Conservation (phyloP, 2,888 invertebrate species). For the Synergus laeviventris region DNA sequence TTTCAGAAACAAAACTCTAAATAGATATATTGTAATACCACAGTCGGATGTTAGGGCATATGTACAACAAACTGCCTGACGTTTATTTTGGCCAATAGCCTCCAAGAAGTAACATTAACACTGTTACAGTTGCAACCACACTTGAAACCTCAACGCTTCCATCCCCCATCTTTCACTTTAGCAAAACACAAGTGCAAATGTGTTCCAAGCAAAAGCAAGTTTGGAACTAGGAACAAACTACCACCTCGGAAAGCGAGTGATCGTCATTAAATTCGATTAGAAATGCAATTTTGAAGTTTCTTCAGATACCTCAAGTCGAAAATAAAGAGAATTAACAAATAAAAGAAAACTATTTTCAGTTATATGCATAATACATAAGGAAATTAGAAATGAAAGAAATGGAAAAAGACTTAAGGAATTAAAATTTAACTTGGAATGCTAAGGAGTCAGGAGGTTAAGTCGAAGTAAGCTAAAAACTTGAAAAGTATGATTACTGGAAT, state of each 20-base stretch:
- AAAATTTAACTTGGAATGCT: not conserved
- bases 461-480: not conserved
- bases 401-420: not conserved
- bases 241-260: not conserved
- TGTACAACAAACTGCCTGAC: not conserved
- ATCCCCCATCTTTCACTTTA: not conserved
- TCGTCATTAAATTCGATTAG: not conserved
- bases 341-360: no score
- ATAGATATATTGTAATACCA: not conserved
- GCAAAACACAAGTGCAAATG: slow-evolving; percentile 5
- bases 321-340: not conserved
- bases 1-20: no score
- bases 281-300: not conserved
- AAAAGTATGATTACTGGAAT: not conserved
- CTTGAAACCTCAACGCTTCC: slow-evolving; percentile 17
- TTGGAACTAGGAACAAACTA: not conserved
- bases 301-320: not conserved
- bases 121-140: slow-evolving; percentile 14
- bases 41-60: not conserved
- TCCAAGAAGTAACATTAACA: slow-evolving; percentile 20
- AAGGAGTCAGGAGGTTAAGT: not conserved
- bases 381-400: not conserved
- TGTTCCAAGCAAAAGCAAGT: not conserved
- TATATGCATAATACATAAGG: no score
- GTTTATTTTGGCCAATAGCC: not conserved